These are phyloP conservation scores for Palythoa grandis DNA, from an alignment of 92 coral and sea anemone genomes.

Conservation along the genomic window DNA sequence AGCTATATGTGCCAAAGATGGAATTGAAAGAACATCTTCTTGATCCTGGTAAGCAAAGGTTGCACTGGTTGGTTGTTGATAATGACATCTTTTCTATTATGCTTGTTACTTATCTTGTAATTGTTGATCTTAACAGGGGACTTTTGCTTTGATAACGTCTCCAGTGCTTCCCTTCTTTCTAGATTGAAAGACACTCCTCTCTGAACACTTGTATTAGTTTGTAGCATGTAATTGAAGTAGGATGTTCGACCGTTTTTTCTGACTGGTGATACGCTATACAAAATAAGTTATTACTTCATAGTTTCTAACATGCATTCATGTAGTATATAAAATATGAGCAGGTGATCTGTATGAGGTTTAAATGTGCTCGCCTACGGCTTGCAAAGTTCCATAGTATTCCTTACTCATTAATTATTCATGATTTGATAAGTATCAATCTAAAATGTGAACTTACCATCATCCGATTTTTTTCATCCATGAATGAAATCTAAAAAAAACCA, in stretches of 20 bases:
- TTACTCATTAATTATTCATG: constrained; percentile 18
- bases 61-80: no score
- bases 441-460: constrained; percentile 21
- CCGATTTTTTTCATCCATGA: constrained; percentile 18
- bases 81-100: no score
- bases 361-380: neutral
- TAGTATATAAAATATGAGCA: constrained; percentile 19
- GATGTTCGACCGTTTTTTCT: constrained; percentile 7
- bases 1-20: no score
- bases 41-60: no score
- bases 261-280: constrained; percentile 26
- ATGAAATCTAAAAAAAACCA: constrained; percentile 9
- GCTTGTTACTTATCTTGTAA: neutral
- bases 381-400: neutral
- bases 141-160: constrained; percentile 31
- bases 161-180: constrained; percentile 41
- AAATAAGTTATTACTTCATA: constrained; percentile 17
- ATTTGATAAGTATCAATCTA: constrained; percentile 13
- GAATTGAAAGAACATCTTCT: no score
- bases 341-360: constrained; percentile 18
- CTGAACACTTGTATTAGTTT: neutral
- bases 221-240: constrained; percentile 11
- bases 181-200: constrained; percentile 2
- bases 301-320: constrained; percentile 21
- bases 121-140: constrained; percentile 48